Evolutionary conservation across 2,113 vertebrate genomes (phyloP), one percentile per base, ranked within the genome.

Genomic region (Hemiscyllium ocellatum): DNA sequence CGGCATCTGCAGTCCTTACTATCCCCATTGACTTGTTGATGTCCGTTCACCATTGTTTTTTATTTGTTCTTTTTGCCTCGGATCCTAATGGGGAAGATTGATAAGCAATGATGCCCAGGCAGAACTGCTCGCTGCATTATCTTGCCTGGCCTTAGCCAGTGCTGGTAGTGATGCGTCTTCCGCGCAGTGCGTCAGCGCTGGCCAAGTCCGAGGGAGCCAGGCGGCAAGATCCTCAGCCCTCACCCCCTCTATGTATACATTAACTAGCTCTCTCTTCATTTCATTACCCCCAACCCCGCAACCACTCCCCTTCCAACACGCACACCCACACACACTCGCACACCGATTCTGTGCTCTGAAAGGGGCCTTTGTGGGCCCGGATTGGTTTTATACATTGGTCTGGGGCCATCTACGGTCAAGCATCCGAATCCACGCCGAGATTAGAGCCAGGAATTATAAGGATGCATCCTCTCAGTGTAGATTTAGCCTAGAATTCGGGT

Each of bases 161-260:
- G 33, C 13, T 66, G 17, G 61, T 56, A 33, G 56, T 17, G 4
- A 37, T 33, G 17, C 37, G 42, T 37, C 4, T 37, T 83, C 80
- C 1, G 96, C 97, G 96, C 96, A 97, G 97, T 96, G 96, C 96
- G 96, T 97, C 97, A 96, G 95, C 95, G 97, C 96, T 96, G 96
- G 96, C 89, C 96, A 97, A 97, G 96, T 94, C 96, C 56, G 19
- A n/a, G 56, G 56, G 56, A 61, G 85, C 52, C 85, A 96, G 50
- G 93, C 96, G 24, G 95, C 96, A 47, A 96, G 96, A 96, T 12
- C 7, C 56, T 12, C 56, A 61, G 0, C 56, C 12, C 56, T 0
- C 56, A 7, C 56, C 12, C 56, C 10, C 6, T 47, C 42, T 47
- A 47, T 47, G 1, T 47, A 61, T 8, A 61, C 12, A 96, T 96